A percentile compares a stretch with the other conserved stretches of the same genome.
phyloP scores from a whole-genome alignment of 2,888 invertebrate species.

The Hyposoter didymator region DNA sequence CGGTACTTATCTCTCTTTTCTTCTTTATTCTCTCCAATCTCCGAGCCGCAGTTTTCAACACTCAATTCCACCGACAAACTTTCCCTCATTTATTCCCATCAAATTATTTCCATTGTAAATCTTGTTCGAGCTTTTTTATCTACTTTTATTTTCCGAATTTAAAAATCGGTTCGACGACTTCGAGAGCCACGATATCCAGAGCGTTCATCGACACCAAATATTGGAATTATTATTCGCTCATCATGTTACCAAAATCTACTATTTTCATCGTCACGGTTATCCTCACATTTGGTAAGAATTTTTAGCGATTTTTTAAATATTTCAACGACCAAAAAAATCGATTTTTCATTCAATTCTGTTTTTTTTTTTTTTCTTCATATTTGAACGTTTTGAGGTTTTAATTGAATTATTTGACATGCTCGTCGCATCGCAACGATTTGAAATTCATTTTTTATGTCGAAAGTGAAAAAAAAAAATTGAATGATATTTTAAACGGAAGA shows the following conservation, averaged over 20 bases:
- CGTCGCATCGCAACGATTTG: neutral
- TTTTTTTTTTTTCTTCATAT: neutral
- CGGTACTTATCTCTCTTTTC: slow-evolving; percentile 31
- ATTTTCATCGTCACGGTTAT: slow-evolving; percentile 68
- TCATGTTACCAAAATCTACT: slow-evolving; percentile 72
- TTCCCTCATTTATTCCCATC: neutral
- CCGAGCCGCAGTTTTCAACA: neutral
- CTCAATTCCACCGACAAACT: neutral
- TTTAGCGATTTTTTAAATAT: neutral
- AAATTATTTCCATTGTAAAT: neutral
- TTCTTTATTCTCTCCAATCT: slow-evolving; percentile 3
- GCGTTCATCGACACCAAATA: neutral
- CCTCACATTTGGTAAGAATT: slow-evolving; percentile 73
- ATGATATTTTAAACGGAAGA: slow-evolving; percentile 40
- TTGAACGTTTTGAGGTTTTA: neutral
- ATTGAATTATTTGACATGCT: neutral
- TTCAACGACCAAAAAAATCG: neutral
- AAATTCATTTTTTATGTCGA: neutral
- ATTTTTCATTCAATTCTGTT: neutral
- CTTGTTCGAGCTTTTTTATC: neutral
- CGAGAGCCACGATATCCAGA: neutral
- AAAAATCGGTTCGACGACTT: slow-evolving; percentile 17
- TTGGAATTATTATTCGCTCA: slow-evolving; percentile 49
- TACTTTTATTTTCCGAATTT: neutral
- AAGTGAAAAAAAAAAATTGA: neutral